These are phyloP conservation scores for Cyprinella venusta DNA, from an alignment of 2,797 vertebrate genomes.

Conservation along the genomic window DNA sequence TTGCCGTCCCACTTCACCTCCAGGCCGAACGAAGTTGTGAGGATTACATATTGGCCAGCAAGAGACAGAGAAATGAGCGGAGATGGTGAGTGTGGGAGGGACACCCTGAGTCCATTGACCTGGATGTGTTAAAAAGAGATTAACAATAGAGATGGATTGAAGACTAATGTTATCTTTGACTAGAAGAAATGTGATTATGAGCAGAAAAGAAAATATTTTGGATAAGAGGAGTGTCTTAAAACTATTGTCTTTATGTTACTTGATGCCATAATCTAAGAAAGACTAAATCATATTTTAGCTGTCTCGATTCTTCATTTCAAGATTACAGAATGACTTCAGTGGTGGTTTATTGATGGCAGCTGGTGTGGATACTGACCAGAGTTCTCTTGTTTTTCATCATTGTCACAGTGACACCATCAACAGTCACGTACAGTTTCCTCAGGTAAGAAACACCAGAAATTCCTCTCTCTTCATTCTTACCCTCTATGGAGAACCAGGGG, in stretches of 20 bases:
- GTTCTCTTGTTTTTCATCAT: conserved; percentile 75
- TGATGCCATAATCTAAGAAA: not conserved
- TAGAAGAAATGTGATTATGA: not conserved
- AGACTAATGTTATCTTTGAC: not conserved
- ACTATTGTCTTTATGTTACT: not conserved
- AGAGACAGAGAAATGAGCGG: conserved; percentile 70
- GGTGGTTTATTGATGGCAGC: not conserved
- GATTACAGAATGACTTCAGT: not conserved
- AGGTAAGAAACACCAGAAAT: conserved; percentile 75
- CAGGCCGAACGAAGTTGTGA: conserved; percentile 78
- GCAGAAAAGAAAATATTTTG: not conserved
- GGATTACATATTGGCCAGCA: conserved; percentile 79
- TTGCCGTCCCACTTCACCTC: conserved; percentile 82
- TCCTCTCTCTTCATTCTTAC: conserved; percentile 78
- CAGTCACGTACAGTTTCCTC: conserved; percentile 77
- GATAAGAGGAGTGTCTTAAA: not conserved
- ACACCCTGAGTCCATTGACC: conserved; percentile 75
- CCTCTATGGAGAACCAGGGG: conserved; percentile 82
- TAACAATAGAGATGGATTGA: not conserved
- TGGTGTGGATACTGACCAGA: conserved; percentile 72
- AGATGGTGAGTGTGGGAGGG: conserved; percentile 76
- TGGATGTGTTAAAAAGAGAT: conserved; percentile 49
- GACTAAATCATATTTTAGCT: not conserved
- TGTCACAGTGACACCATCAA: conserved; percentile 75
- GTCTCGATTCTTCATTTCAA: not conserved